A percentile compares a stretch with the other conserved stretches of the same genome.
Conservation (phyloP, 2,113 vertebrate genomes). For the Elephantulus edwardii region DNA sequence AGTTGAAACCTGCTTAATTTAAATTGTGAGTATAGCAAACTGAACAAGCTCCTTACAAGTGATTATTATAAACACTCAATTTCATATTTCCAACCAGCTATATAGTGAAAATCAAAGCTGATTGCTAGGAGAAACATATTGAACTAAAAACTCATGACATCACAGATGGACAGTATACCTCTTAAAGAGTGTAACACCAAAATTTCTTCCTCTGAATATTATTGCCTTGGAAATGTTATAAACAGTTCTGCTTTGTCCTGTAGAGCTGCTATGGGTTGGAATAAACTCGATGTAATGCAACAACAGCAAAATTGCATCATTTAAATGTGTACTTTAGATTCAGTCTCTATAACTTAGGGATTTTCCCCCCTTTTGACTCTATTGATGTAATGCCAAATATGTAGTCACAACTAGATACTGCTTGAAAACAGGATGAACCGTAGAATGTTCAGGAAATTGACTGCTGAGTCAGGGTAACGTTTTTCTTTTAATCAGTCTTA, state of each 20-base stretch:
- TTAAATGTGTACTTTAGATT: constrained; percentile 36
- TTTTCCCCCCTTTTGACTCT: neutral
- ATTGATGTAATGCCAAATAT: neutral
- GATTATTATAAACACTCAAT: too few relatives aligned
- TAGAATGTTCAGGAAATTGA: constrained; percentile 25
- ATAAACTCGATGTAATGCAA: neutral
- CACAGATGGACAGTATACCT: too few relatives aligned
- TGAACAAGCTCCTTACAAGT: too few relatives aligned
- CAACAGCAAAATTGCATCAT: neutral
- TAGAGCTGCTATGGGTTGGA: neutral
- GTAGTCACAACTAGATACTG: constrained; percentile 37
- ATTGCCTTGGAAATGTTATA: neutral
- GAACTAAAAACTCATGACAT: too few relatives aligned
- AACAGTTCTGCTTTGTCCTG: neutral
- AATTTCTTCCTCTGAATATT: too few relatives aligned
- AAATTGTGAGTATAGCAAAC: too few relatives aligned
- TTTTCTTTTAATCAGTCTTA: constrained; percentile 13
- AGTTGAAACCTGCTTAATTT: too few relatives aligned
- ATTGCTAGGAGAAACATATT: too few relatives aligned
- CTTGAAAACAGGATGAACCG: neutral
- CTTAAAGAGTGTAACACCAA: too few relatives aligned
- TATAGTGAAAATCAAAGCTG: too few relatives aligned
- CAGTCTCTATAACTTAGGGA: neutral
- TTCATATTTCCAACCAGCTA: too few relatives aligned
- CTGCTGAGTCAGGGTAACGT: constrained; percentile 43